Evolutionary conservation across 2,888 invertebrate genomes (phyloP).

Genomic region (Caenorhabditis uteleia): DNA sequence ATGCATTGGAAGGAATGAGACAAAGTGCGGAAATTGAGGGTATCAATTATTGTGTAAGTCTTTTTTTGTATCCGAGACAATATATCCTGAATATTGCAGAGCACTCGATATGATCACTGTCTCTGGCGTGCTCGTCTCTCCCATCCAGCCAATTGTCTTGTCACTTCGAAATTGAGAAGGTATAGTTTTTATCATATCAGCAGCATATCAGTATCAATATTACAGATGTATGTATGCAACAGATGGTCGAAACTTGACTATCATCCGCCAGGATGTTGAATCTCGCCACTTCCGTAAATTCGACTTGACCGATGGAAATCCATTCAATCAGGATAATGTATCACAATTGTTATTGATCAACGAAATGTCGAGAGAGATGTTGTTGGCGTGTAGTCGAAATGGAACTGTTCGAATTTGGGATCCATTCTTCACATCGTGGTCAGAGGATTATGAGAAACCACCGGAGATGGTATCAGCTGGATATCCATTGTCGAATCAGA

Average conservation of each 20-base stretch:
- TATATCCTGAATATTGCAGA: conserved; percentile 9
- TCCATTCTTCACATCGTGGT: conserved; percentile 54
- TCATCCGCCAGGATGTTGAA: conserved; percentile 31
- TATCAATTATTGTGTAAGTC: neutral
- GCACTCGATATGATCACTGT: conserved; percentile 17
- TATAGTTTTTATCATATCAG: neutral
- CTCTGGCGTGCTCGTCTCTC: conserved; percentile 18
- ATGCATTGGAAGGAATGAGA: conserved; percentile 62
- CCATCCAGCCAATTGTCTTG: conserved; percentile 13
- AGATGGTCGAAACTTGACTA: conserved; percentile 23
- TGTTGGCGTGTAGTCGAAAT: conserved; percentile 53
- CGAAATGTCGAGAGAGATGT: conserved; percentile 60
- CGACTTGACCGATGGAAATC: conserved; percentile 39
- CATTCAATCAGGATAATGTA: conserved; percentile 52
- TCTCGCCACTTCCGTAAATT: conserved; percentile 27
- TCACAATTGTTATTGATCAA: conserved; percentile 61
- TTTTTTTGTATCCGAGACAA: neutral
- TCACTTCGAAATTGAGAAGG: conserved; percentile 31
- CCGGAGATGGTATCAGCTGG: conserved; percentile 25
- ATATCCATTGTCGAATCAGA: conserved; percentile 22
- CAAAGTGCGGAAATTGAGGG: conserved; percentile 56
- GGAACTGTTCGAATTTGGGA: conserved; percentile 60
- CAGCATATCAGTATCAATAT: neutral
- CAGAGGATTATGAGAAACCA: conserved; percentile 45
- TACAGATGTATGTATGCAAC: conserved; percentile 33